A percentile compares a stretch with the other conserved stretches of the same genome.
These are phyloP conservation scores for Nannobrachium achirus DNA, from an alignment of 2,113 vertebrate genomes.

Conservation along the genomic window DNA sequence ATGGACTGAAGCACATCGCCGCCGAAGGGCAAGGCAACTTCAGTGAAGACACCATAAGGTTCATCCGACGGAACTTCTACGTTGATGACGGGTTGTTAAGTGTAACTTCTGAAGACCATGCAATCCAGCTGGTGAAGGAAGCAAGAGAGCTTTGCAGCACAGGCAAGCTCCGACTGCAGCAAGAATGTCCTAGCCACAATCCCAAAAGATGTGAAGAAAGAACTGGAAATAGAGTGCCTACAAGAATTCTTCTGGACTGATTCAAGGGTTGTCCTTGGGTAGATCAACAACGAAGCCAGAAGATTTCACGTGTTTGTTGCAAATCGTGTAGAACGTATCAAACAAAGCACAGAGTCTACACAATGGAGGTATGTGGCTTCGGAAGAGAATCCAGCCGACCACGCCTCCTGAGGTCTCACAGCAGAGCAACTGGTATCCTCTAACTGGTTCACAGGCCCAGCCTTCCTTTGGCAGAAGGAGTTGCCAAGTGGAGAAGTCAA, in stretches of 20 bases:
- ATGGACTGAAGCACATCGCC: too few relatives aligned
- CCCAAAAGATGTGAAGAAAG: constrained; percentile 39
- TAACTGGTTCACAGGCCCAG: constrained; percentile 13
- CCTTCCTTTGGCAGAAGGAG: too few relatives aligned
- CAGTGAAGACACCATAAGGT: too few relatives aligned
- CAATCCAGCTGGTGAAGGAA: too few relatives aligned
- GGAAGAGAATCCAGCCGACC: too few relatives aligned
- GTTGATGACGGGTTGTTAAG: too few relatives aligned
- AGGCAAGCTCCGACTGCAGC: constrained; percentile 17
- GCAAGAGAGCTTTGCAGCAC: constrained; percentile 26
- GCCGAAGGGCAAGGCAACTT: too few relatives aligned
- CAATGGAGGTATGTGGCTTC: too few relatives aligned
- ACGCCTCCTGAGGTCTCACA: not conserved
- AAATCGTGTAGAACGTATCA: constrained; percentile 21
- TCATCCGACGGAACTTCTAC: too few relatives aligned
- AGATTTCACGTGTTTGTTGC: constrained; percentile 38
- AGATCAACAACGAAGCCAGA: constrained; percentile 30
- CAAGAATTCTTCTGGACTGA: constrained; percentile 29
- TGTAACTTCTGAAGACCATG: constrained; percentile 11
- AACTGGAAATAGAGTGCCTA: not conserved
- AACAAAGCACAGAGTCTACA: not conserved
- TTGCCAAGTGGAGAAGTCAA: too few relatives aligned
- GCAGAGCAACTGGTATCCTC: constrained; percentile 1
- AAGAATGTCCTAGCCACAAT: constrained; percentile 23
- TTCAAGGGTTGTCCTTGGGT: too few relatives aligned